phyloP scores from a whole-genome alignment of 2,888 invertebrate species.

The Spisula solida region DNA sequence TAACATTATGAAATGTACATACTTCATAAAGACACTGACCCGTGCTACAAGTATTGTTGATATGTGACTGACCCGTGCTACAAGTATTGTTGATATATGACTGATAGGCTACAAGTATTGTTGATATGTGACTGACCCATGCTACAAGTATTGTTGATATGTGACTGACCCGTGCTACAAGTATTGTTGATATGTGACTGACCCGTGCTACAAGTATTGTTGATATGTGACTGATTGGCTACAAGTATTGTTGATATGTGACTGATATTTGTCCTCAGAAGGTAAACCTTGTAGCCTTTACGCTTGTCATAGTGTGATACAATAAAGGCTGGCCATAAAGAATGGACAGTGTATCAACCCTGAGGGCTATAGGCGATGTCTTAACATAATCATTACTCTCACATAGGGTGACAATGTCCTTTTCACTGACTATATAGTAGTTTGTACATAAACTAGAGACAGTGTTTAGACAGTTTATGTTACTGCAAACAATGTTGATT shows the following conservation, averaged over 20 bases:
- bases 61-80: background rate
- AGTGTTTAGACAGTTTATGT: background rate
- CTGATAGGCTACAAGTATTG: background rate
- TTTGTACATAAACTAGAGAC: background rate
- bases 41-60: background rate
- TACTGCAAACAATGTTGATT: background rate
- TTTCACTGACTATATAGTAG: background rate
- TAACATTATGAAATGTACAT: background rate
- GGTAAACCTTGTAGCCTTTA: background rate
- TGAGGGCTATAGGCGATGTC: conserved; percentile 25
- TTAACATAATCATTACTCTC: conserved; percentile 9
- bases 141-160: background rate
- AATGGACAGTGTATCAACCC: background rate
- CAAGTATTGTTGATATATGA: background rate
- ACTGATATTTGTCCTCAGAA: background rate
- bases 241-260: background rate
- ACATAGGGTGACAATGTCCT: background rate
- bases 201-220: background rate
- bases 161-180: background rate
- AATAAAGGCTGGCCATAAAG: background rate
- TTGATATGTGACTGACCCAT: background rate
- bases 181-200: background rate
- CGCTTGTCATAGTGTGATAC: background rate
- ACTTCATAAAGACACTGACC: background rate
- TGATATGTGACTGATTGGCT: too few species aligned